Base-by-base conservation (phyloP, 2,113 vertebrate genomes). In the Archilochus colubris region DNA sequence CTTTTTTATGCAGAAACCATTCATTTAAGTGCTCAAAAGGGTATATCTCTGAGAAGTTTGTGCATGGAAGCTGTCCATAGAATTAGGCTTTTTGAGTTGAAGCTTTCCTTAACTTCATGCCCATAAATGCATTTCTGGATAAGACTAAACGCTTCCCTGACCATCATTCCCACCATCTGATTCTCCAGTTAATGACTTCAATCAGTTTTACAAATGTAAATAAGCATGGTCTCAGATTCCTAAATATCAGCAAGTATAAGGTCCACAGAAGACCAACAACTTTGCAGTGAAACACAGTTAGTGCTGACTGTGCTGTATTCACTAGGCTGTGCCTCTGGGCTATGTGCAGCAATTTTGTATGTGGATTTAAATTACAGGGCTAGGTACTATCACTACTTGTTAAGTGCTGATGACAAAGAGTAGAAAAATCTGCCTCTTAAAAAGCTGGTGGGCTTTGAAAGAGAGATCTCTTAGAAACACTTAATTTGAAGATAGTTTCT, bases 401-500 rank as follows among this genome's bases (percentile, higher is more conserved):
- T 87, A 73, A 79, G 25, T 59, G 46, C 48, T 82, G 33, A 51
- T 86, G 63, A 66, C 38, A 92, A 91, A 89, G 75, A 79, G 30
- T 16, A 82, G 38, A 87, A 57, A 12, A 85, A 83, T 72, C 58
- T 83, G 25, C 31, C 22, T 63, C 28, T 88, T 80, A 67, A 90
- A 89, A 92, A 72, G 75, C 57, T 82, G 40, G 25, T 74, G 66
- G 36, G 43, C 75, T 92, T 91, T 91, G 48, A 63, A 72, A 73
- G 44, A 88, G 72, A 10, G 27, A 80, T 89, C 30, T 87, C 12
- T 66, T 61, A 63, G 33, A 90, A 94, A 57, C 46, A 68, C 51
- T 82, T 91, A 66, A 69, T 83, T 85, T 58, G 51, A 89, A 95
- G 57, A 82, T 89, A 27, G 30, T 62, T 76, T 94, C 63, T 69